Evolutionary conservation across 2,113 vertebrate species (phyloP), one percentile per base, ranked within the genome.

Genomic region (Labrus mixtus): DNA sequence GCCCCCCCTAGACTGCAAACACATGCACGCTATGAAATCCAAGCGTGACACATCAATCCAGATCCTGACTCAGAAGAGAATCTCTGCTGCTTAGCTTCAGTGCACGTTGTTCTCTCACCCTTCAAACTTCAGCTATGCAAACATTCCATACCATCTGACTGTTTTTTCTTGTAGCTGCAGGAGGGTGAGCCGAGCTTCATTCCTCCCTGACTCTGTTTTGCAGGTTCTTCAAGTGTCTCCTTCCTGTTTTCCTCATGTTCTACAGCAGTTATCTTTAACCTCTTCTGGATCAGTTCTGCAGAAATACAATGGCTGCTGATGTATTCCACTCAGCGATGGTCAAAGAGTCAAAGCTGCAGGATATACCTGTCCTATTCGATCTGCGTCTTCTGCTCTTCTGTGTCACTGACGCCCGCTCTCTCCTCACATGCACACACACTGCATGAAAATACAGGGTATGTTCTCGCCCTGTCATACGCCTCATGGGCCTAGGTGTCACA

Each of bases 401-500:
- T n/a, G 68, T 71, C 79, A 63, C 17, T 60, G 36, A 65, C 54
- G 45, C 57, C 37, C 54, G 20, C 71, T 19, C 59, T 25, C 17
- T n/a, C 66, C 33, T 39, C 46, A 48, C 46, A 48, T 7, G 63
- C 57, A 58, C 73, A 58, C 73, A 56, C 53, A n/a, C n/a, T n/a
- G 43, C 57, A 78, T 17, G 41, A 61, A 59, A 53, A 76, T 50
- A 65, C 57, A 76, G 39, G 25, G 68, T 65, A 46, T 76, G 81
- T 81, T 90, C 75, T 77, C 73, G 16, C 82, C 79, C 36, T 64
- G 50, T 39, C 62, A 74, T 73, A 25, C 39, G 22, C 25, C 50
- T 57, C 62, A 59, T 11, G 33, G 60, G 63, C 62, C 69, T 73
- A 51, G 81, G 88, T 90, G 82, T 93, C 91, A 88, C 57, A 57